phyloP scores from a whole-genome alignment of 92 coral and sea anemone species.

The Parazoanthus darwini region DNA sequence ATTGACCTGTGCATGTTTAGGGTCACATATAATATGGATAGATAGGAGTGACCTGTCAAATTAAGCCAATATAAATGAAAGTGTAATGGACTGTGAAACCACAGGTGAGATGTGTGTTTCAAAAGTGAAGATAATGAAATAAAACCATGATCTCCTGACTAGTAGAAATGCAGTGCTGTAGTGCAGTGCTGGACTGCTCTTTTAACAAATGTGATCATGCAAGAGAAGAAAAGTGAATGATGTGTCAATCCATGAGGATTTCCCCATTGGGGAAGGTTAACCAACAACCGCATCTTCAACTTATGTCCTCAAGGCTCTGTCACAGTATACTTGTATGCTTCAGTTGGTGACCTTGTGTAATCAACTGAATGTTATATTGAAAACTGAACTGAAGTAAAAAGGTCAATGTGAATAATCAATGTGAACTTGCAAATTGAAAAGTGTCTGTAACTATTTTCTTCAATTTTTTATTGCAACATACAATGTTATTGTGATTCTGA shows the following conservation, averaged over 20 bases:
- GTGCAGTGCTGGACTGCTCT: slow-evolving; percentile 28
- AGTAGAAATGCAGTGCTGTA: slow-evolving; percentile 26
- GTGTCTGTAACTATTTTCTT: slow-evolving; percentile 24
- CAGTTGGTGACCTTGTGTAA: slow-evolving; percentile 22
- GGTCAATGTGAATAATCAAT: slow-evolving; percentile 20
- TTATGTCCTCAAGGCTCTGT: slow-evolving; percentile 25
- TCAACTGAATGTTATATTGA: slow-evolving; percentile 20
- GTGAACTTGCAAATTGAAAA: slow-evolving; percentile 20
- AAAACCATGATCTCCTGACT: slow-evolving; percentile 26
- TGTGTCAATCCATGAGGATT: slow-evolving; percentile 23
- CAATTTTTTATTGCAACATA: slow-evolving; percentile 18
- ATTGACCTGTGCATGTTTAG: slow-evolving; percentile 9
- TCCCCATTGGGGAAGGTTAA: slow-evolving; percentile 25
- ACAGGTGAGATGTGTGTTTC: slow-evolving; percentile 28
- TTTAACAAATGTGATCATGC: not conserved
- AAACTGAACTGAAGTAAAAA: slow-evolving; percentile 20
- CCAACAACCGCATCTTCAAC: slow-evolving; percentile 21
- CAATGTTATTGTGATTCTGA: slow-evolving; percentile 16
- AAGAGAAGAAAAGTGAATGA: not conserved
- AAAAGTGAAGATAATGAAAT: slow-evolving; percentile 21
- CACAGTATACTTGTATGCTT: slow-evolving; percentile 16
- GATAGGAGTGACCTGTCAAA: slow-evolving; percentile 9
- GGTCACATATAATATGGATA: slow-evolving; percentile 21
- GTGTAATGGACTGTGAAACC: slow-evolving; percentile 26
- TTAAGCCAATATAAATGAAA: slow-evolving; percentile 12